Percentiles rank a stretch among this genome's conserved stretches.
These are phyloP conservation scores for Poecilia picta DNA, from an alignment of 2,797 vertebrate species.

Conservation along the genomic window DNA sequence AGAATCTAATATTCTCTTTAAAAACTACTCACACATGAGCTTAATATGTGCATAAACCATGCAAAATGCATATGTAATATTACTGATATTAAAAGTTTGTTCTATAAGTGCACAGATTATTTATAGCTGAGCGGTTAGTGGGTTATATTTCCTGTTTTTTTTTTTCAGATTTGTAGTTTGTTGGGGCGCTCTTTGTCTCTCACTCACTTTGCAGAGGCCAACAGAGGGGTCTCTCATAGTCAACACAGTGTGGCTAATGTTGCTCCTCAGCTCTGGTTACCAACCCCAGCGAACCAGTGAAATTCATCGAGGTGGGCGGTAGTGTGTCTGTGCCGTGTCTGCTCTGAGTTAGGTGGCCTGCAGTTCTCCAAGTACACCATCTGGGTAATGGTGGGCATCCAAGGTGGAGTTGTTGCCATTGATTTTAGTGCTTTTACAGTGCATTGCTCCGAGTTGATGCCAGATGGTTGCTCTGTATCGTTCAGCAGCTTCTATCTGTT, in stretches of 20 bases:
- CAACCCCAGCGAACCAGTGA: conserved; percentile 52
- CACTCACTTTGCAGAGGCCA: conserved; percentile 56
- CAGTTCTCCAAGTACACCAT: conserved; percentile 78
- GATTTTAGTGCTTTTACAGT: conserved; percentile 79
- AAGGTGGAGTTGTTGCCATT: conserved; percentile 78
- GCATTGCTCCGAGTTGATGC: conserved; percentile 75
- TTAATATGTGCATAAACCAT: conserved; percentile 2
- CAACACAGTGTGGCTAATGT: conserved; percentile 32
- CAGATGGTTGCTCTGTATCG: conserved; percentile 81
- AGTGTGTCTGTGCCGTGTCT: conserved; percentile 57
- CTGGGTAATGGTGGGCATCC: conserved; percentile 84
- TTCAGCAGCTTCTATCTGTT: conserved; percentile 75
- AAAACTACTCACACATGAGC: conserved; percentile 14
- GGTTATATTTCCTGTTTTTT: background rate
- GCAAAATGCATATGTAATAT: conserved; percentile 1
- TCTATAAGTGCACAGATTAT: conserved; percentile 20
- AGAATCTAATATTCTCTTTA: background rate
- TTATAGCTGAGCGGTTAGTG: conserved; percentile 32
- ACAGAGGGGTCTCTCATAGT: conserved; percentile 75
- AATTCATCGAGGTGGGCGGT: conserved; percentile 64
- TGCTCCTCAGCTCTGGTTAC: conserved; percentile 51
- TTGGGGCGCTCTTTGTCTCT: conserved; percentile 28
- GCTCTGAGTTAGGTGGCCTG: conserved; percentile 74
- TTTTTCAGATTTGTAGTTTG: conserved; percentile 20
- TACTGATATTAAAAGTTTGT: conserved; percentile 13